phyloP scores from a whole-genome alignment of 2,113 vertebrate species.

The Mesoclemmys tuberculata region DNA sequence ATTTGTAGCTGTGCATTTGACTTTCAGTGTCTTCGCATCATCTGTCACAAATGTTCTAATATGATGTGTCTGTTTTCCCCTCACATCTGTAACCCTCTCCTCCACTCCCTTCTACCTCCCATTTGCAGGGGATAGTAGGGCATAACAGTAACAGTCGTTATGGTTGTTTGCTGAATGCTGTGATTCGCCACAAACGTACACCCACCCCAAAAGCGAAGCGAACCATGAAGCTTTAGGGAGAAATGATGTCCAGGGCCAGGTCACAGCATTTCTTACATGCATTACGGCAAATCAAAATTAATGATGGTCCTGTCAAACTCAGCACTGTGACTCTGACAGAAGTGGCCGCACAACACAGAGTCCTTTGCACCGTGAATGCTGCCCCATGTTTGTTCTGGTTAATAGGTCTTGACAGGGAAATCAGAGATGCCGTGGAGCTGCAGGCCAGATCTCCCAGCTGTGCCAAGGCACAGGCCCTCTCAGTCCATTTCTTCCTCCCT shows the following conservation, averaged over 20 bases:
- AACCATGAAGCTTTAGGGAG: neutral
- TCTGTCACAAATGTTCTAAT: neutral
- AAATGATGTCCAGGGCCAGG: no score
- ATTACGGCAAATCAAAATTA: accelerated
- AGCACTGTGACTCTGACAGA: neutral
- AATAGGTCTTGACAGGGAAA: neutral
- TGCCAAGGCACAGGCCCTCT: neutral
- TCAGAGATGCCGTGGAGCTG: neutral
- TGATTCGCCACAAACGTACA: neutral
- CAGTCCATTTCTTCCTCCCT: neutral
- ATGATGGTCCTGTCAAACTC: neutral
- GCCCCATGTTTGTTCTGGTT: neutral
- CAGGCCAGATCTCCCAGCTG: neutral
- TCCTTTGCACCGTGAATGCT: neutral
- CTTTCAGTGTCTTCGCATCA: neutral
- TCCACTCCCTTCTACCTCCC: neutral
- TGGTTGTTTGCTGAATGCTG: neutral
- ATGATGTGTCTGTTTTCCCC: neutral
- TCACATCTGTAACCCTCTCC: neutral
- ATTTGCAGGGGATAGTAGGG: neutral
- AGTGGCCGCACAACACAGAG: neutral
- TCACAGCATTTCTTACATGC: neutral
- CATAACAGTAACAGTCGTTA: neutral
- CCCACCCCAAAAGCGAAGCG: neutral
- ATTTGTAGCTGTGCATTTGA: neutral